phyloP scores from a whole-genome alignment of 2,888 invertebrate genomes.

The Melanophora roralis region DNA sequence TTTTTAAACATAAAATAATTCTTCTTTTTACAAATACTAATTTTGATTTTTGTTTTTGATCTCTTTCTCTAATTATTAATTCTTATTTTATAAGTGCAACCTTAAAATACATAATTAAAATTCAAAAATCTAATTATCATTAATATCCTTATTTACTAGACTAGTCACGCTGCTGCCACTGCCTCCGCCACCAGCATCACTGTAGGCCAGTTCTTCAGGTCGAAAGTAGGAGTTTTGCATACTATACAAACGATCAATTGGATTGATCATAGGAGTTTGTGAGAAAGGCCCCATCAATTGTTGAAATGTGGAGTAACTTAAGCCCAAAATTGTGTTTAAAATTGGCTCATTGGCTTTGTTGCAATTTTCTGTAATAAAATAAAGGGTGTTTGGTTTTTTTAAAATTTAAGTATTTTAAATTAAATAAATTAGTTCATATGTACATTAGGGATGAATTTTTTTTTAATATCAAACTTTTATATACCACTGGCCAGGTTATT shows the following conservation, averaged over 20 bases:
- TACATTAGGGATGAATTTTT: no score
- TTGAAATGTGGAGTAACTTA: slow-evolving; percentile 77
- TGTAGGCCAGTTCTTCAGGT: slow-evolving; percentile 78
- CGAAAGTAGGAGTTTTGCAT: slow-evolving; percentile 83
- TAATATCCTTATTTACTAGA: slow-evolving; percentile 55
- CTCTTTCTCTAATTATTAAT: slow-evolving; percentile 4
- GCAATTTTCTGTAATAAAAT: slow-evolving; percentile 72
- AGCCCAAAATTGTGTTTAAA: slow-evolving; percentile 75
- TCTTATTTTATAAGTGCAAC: slow-evolving; percentile 37
- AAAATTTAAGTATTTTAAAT: no score
- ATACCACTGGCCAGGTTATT: no score
- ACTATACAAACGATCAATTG: slow-evolving; percentile 81
- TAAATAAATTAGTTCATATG: no score
- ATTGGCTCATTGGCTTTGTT: slow-evolving; percentile 76
- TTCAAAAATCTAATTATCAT: slow-evolving; percentile 46
- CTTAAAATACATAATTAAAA: slow-evolving; percentile 47
- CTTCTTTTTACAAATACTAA: slow-evolving; percentile 70
- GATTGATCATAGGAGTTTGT: slow-evolving; percentile 78
- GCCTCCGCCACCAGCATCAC: slow-evolving; percentile 67
- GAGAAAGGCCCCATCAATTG: slow-evolving; percentile 77
- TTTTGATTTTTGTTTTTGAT: slow-evolving; percentile 70
- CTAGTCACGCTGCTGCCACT: slow-evolving; percentile 6
- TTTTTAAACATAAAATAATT: slow-evolving; percentile 63
- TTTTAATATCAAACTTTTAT: no score
- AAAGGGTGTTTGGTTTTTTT: no score